Evolutionary conservation across 2,797 vertebrate genomes (phyloP), one percentile per base, ranked within the genome.

Genomic region (Rhabdophis nuchalis): DNA sequence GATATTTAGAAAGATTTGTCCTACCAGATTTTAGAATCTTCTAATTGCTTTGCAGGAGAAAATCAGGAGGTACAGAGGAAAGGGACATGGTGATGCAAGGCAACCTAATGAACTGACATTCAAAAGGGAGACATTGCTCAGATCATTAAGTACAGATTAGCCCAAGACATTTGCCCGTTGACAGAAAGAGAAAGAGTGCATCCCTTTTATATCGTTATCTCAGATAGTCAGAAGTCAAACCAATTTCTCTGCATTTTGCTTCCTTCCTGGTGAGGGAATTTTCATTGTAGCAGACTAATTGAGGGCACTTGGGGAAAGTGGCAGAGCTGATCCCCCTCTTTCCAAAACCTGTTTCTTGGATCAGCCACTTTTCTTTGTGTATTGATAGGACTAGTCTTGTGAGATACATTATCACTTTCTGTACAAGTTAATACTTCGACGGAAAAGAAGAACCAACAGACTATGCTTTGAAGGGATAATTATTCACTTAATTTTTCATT

Each of bases 11-110:
- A 56, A 77, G 58, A 50, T 94, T 88, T 89, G 52, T 41, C 54
- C 29, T 14, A 72, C 27, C 4, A 89, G 11, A 3, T 16, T 90
- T 18, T 0, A n/a, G 50, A 3, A 56, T 41, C 11, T 36, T 61
- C 5, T 7, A 16, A 32, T 57, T 87, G 36, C 53, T 91, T 91
- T 41, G 36, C n/a, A 23, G 0, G 0, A 12, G 14, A 18, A 86
- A 60, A 0, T 0, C 14, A 77, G 60, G 36, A 90, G 2, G n/a
- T 14, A 41, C 2, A 0, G 1, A 18, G 11, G 0, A 0, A 86
- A 90, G 52, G 29, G 3, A 41, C 93, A 46, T 9, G 14, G 7
- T n/a, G 29, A 56, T 16, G 4, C 20, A 89, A 85, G 53, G 1
- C 10, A 23, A 8, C 11, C 46, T 13, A 2, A 4, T 29, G 85